phyloP scores from a whole-genome alignment of 2,888 invertebrate species.

The Torymus tubicola region DNA sequence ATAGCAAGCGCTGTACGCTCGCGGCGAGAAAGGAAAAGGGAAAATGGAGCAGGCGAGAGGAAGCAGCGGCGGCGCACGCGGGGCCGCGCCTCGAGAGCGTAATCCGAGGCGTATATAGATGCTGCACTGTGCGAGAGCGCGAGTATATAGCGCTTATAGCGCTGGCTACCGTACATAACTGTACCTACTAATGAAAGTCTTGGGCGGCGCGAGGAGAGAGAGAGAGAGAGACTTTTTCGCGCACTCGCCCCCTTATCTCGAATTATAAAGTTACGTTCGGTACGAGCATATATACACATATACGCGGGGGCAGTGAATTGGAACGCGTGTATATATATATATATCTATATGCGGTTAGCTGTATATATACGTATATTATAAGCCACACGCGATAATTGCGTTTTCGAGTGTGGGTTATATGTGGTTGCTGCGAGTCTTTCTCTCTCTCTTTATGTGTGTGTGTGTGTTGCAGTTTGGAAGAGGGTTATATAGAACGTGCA shows the following conservation, averaged over 20 bases:
- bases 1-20: constrained; percentile 14
- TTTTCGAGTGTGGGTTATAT: too few species aligned
- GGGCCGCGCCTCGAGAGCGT: constrained; percentile 60
- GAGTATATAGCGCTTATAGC: constrained; percentile 15
- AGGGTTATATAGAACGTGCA: neutral
- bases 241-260: constrained; percentile 24
- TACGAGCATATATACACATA: too few species aligned
- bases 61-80: constrained; percentile 42
- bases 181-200: constrained; percentile 57
- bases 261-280: constrained; percentile 25
- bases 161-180: constrained; percentile 53
- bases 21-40: constrained; percentile 59
- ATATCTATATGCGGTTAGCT: neutral
- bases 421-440: too few species aligned
- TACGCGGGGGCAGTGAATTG: constrained; percentile 6
- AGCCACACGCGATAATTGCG: too few species aligned
- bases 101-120: constrained; percentile 71
- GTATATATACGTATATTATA: too few species aligned
- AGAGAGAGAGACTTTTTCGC: too few species aligned
- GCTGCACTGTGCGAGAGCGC: constrained; percentile 43
- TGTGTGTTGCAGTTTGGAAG: too few species aligned
- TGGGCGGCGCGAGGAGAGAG: constrained; percentile 2
- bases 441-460: too few species aligned
- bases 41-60: constrained; percentile 61
- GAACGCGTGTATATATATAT: neutral